A percentile compares a stretch with the other conserved stretches of the same genome.
phyloP scores from a whole-genome alignment of 2,888 invertebrate species.

The Drosophila demipolita region DNA sequence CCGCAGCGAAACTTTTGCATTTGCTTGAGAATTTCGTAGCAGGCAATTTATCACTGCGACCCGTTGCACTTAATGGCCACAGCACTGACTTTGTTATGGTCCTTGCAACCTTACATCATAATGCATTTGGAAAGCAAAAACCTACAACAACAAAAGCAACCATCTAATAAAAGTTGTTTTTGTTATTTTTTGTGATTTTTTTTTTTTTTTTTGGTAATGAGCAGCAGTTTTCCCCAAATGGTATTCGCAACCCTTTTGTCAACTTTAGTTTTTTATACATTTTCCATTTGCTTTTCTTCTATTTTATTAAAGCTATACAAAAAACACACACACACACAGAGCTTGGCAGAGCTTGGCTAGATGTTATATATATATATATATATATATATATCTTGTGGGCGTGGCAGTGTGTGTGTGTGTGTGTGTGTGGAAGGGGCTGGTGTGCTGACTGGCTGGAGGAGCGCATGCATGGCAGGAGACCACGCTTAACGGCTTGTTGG shows the following conservation, averaged over 20 bases:
- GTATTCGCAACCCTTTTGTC: slow-evolving; percentile 47
- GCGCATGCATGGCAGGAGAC: slow-evolving; percentile 44
- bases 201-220: slow-evolving; percentile 46
- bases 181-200: slow-evolving; percentile 25
- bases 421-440: background rate
- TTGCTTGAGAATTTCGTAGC: slow-evolving; percentile 33
- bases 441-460: slow-evolving; percentile 8
- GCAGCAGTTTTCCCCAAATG: slow-evolving; percentile 24
- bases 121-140: slow-evolving; percentile 41
- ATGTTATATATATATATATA: background rate
- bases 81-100: slow-evolving; percentile 14
- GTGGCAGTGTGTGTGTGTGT: background rate
- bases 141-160: background rate
- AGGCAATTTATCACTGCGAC: slow-evolving; percentile 43
- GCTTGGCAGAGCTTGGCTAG: slow-evolving; percentile 4
- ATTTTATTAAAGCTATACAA: slow-evolving; percentile 37
- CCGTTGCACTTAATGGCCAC: slow-evolving; percentile 5
- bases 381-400: slow-evolving; percentile 6
- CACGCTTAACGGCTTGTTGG: slow-evolving; percentile 77
- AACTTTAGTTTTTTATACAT: slow-evolving; percentile 26
- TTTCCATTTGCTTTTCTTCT: slow-evolving; percentile 13
- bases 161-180: slow-evolving; percentile 4
- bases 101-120: slow-evolving; percentile 50
- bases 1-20: slow-evolving; percentile 47
- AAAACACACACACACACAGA: slow-evolving; percentile 17